These are phyloP conservation scores for Coptodon rendalli DNA, from an alignment of 2,113 vertebrate genomes.

Conservation along the genomic window DNA sequence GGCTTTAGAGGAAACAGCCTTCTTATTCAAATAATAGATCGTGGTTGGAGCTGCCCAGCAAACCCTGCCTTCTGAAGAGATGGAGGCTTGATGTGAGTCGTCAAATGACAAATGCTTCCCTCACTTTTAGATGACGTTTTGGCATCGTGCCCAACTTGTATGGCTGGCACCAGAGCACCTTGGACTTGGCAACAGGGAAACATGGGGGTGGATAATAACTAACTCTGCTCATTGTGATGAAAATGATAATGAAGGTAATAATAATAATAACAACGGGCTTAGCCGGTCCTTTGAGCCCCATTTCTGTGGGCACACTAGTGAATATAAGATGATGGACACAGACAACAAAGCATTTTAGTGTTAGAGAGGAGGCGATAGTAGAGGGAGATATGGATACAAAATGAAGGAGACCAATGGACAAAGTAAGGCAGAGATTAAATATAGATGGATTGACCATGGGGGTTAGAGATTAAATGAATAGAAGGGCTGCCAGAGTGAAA, in stretches of 20 bases:
- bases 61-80: slow-evolving; percentile 8
- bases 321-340: slow-evolving; percentile 26
- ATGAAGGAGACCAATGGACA: not conserved
- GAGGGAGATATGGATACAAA: slow-evolving; percentile 4
- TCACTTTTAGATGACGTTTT: slow-evolving; percentile 39
- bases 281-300: slow-evolving; percentile 38
- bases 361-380: not conserved
- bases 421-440: not conserved
- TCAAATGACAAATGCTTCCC: slow-evolving; percentile 45
- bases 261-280: slow-evolving; percentile 56
- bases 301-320: slow-evolving; percentile 14
- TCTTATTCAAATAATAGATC: slow-evolving; percentile 50
- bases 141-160: slow-evolving; percentile 46
- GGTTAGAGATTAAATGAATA: slow-evolving; percentile 19
- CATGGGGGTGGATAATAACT: slow-evolving; percentile 55
- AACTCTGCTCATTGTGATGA: slow-evolving; percentile 49
- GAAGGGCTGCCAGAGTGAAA: slow-evolving; percentile 13
- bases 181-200: slow-evolving; percentile 38
- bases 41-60: slow-evolving; percentile 13
- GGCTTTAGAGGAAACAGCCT: not conserved
- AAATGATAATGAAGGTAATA: slow-evolving; percentile 61
- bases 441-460: not conserved
- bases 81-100: slow-evolving; percentile 13
- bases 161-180: slow-evolving; percentile 44
- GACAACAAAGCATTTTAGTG: slow-evolving; percentile 31